A percentile compares a stretch with the other conserved stretches of the same genome.
phyloP scores from a whole-genome alignment of 2,797 vertebrate genomes.

The Crotalus adamanteus region DNA sequence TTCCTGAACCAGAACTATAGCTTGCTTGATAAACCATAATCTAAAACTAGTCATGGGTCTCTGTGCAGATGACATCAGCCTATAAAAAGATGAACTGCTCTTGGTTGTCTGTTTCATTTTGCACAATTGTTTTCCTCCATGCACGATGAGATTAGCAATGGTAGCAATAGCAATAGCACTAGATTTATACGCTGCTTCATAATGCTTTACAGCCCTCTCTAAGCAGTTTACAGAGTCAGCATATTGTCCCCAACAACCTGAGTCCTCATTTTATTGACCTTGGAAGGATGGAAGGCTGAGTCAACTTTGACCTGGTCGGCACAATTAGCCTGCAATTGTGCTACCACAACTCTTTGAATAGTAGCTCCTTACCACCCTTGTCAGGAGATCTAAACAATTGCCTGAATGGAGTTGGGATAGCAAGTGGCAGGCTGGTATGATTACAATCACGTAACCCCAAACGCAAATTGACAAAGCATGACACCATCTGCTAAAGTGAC shows the following conservation, averaged over 20 bases:
- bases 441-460: not conserved
- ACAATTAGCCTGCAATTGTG: not conserved
- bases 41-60: not conserved
- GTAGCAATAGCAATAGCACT: not conserved
- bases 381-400: not conserved
- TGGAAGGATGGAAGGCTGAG: no score
- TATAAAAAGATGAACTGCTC: not conserved
- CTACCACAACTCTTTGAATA: not conserved
- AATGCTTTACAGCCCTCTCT: no score
- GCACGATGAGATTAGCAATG: not conserved
- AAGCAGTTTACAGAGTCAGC: no score
- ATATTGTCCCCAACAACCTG: no score
- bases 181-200: no score
- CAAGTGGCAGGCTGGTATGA: not conserved
- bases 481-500: not conserved
- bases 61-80: not conserved
- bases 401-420: not conserved
- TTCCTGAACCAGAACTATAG: not conserved
- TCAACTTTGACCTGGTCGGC: no score
- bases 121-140: not conserved
- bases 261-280: no score
- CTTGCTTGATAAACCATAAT: not conserved
- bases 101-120: not conserved
- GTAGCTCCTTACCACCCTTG: not conserved
- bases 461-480: not conserved